Base-by-base conservation (phyloP, 2,113 vertebrate species). In the Xenus cinereus region DNA sequence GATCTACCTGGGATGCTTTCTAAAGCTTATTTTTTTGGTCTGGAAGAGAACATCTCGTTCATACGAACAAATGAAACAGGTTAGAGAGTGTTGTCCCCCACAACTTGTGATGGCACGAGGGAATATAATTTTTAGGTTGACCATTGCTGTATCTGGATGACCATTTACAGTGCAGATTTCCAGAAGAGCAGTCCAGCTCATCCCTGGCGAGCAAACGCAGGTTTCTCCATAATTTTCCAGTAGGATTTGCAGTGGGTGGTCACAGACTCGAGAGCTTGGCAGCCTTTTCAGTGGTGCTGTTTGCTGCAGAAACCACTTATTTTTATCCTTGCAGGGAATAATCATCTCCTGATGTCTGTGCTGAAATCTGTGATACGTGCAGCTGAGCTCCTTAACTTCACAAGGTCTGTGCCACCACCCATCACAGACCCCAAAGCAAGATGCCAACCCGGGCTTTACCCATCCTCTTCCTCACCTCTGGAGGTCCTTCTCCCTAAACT, bases 41-140 rank as follows among this genome's bases (percentile, higher is more conserved):
- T 46, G 46, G 66, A 78, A 35, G 46, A 67, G 60, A 91, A 39
- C 17, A 28, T 32, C 59, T 56, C 48, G 17, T 50, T 56, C 54
- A 13, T 45, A 10, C 9, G 45, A 19, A 23, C 7, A 1, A 1
- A 46, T 0, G 2, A 3, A 41, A 43, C 22, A 21, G 50, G 18
- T 45, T 46, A 51, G 74, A 69, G 53, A 73, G 30, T 35, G n/a
- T 20, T 54, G 53, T 45, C 28, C 46, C 14, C 43, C 26, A 12
- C 33, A 22, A 1, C 26, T 50, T 35, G 13, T 57, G 63, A 4
- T 10, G 46, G 19, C 7, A 27, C 0, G 2, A 67, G 37, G 22
- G 27, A 87, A 27, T 15, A n/a, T 13, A 16, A 20, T 12, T 85
- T 28, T 48, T 43, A 48, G 57, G 33, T n/a, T 67, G 50, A 35